Percentiles rank a stretch among this genome's conserved stretches.
These are phyloP conservation scores for Seriola rivoliana DNA, from an alignment of 2,113 vertebrate species.

Conservation along the genomic window DNA sequence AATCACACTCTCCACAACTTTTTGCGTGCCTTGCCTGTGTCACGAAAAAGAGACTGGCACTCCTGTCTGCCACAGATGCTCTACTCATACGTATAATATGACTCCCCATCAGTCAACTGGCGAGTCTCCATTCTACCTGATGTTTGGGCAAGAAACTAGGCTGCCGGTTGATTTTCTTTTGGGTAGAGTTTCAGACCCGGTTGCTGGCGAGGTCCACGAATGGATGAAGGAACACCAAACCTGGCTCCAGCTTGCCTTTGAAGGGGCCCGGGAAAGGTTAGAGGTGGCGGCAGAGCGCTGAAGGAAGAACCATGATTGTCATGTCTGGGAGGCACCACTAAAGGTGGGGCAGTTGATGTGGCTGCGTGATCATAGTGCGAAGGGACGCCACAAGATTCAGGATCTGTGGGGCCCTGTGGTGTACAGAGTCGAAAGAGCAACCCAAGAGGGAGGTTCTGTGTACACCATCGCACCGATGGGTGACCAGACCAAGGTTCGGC, in stretches of 20 bases:
- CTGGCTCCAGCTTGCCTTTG: neutral
- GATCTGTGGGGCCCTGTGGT: too few species aligned
- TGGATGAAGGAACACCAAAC: conserved; percentile 27
- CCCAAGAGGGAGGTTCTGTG: too few species aligned
- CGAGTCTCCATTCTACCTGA: neutral
- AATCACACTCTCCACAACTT: conserved; percentile 28
- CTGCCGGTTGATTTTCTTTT: conserved; percentile 38
- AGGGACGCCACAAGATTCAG: too few species aligned
- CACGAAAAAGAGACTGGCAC: conserved; percentile 1
- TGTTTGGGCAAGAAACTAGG: conserved; percentile 28
- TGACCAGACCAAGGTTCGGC: too few species aligned
- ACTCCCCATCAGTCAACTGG: conserved; percentile 15
- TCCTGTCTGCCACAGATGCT: conserved; percentile 12
- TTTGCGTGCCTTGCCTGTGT: neutral
- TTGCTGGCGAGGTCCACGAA: neutral
- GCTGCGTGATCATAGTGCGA: too few species aligned
- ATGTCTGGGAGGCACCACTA: conserved; percentile 2
- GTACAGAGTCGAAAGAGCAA: too few species aligned
- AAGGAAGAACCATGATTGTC: neutral
- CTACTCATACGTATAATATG: conserved; percentile 18
- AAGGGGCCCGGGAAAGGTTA: neutral
- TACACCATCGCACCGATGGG: too few species aligned
- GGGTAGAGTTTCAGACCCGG: conserved; percentile 6
- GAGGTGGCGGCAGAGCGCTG: neutral
- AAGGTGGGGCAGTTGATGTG: neutral